These are phyloP conservation scores for Eupsilia transversa DNA, from an alignment of 2,888 invertebrate species.

Conservation along the genomic window DNA sequence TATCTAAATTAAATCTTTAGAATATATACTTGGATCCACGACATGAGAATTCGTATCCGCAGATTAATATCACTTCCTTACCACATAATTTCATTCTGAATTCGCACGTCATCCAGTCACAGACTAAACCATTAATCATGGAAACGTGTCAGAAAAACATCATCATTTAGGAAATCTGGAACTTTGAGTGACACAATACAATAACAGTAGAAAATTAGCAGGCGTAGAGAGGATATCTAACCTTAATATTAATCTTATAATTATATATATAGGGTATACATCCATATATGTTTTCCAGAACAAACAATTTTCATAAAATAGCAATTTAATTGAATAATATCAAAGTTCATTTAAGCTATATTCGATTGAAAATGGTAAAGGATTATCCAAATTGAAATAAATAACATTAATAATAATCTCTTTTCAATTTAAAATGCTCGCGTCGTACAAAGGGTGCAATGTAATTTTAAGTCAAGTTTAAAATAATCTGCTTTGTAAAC, in stretches of 20 bases:
- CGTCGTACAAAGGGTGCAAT: slow-evolving; percentile 23
- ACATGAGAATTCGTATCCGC: slow-evolving; percentile 22
- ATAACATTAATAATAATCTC: slow-evolving; percentile 31
- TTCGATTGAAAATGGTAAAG: slow-evolving; percentile 40
- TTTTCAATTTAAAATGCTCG: slow-evolving; percentile 31
- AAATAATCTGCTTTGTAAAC: slow-evolving; percentile 25
- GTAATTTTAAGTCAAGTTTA: slow-evolving; percentile 41
- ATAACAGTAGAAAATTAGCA: slow-evolving; percentile 55
- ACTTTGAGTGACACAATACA: slow-evolving; percentile 51
- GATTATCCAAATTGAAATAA: slow-evolving; percentile 36
- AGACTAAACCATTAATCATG: slow-evolving; percentile 24
- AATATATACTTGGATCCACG: slow-evolving; percentile 48
- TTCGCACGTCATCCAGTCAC: slow-evolving; percentile 13
- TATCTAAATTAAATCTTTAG: slow-evolving; percentile 45
- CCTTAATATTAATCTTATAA: slow-evolving; percentile 56
- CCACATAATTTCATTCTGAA: slow-evolving; percentile 42
- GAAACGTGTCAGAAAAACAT: slow-evolving; percentile 55
- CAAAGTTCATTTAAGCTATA: slow-evolving; percentile 52
- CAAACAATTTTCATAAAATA: slow-evolving; percentile 52
- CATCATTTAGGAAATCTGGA: slow-evolving; percentile 40
- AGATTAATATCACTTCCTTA: slow-evolving; percentile 57
- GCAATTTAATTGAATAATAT: slow-evolving; percentile 52
- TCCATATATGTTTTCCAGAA: slow-evolving; percentile 52
- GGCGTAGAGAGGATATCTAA: slow-evolving; percentile 50
- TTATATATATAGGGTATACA: slow-evolving; percentile 59